These are phyloP conservation scores for Chionodraco myersi DNA, from an alignment of 2,113 vertebrate species.

Conservation along the genomic window DNA sequence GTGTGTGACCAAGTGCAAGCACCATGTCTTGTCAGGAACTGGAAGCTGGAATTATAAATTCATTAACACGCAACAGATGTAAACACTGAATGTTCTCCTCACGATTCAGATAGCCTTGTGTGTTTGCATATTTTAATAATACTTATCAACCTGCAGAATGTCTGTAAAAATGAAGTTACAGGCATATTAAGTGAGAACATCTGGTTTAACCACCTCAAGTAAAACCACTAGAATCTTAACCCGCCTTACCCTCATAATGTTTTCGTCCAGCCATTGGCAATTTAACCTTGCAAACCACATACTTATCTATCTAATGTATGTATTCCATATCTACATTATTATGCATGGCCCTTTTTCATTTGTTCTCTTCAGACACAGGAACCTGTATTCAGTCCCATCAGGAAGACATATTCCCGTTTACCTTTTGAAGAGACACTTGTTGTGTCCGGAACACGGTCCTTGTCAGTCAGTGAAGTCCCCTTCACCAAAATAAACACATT, in stretches of 20 bases:
- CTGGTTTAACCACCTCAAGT: neutral
- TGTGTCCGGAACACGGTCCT: conserved; percentile 55
- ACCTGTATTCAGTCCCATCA: conserved; percentile 28
- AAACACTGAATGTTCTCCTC: conserved; percentile 73
- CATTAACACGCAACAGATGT: conserved; percentile 43
- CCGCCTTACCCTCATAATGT: no score
- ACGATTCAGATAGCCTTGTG: conserved; percentile 22
- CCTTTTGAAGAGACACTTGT: conserved; percentile 39
- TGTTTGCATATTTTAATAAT: conserved; percentile 69
- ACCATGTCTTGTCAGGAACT: conserved; percentile 33
- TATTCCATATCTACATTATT: neutral
- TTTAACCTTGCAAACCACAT: neutral
- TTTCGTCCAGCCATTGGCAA: neutral
- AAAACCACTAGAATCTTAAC: neutral
- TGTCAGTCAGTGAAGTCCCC: conserved; percentile 67
- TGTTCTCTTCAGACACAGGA: conserved; percentile 13
- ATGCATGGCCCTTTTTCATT: neutral
- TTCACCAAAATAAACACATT: conserved; percentile 82
- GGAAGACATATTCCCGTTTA: conserved; percentile 52
- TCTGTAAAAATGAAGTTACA: neutral
- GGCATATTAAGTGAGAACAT: neutral
- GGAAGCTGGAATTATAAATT: conserved; percentile 39
- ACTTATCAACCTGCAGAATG: conserved; percentile 8
- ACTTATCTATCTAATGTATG: neutral
- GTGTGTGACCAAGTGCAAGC: conserved; percentile 20